Conservation (phyloP, 2,113 vertebrate species). For the Lasiurus borealis region DNA sequence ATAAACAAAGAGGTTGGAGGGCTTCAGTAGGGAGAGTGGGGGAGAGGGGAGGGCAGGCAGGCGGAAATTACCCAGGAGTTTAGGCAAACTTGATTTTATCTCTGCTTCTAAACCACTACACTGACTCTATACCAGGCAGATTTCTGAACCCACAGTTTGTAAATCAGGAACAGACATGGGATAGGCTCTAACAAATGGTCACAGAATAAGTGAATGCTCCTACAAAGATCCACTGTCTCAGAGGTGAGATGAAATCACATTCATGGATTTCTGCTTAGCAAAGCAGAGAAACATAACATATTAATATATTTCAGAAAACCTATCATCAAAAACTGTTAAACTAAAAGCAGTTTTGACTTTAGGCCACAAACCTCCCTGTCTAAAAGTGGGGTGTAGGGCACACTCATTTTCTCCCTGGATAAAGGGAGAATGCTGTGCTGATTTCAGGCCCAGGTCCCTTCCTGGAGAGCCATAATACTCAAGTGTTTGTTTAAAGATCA, state of each 20-base stretch:
- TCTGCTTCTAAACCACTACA: not conserved
- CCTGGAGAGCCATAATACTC: slow-evolving; percentile 10
- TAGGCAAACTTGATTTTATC: not conserved
- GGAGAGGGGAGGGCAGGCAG: not conserved
- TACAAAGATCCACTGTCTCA: not conserved
- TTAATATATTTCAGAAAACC: slow-evolving; percentile 9
- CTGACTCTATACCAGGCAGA: not conserved
- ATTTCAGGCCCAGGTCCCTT: not conserved
- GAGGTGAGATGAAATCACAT: not conserved
- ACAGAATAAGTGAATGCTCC: not conserved
- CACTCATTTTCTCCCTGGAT: not conserved
- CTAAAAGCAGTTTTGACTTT: not conserved
- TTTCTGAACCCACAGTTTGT: not conserved
- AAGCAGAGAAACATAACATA: not conserved
- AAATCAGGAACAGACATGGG: slow-evolving; percentile 55
- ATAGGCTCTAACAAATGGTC: not conserved
- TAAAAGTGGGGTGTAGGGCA: rapidly evolving
- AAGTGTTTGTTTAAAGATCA: slow-evolving; percentile 78
- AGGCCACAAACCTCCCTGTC: not conserved
- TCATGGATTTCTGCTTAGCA: not conserved
- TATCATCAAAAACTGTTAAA: not conserved
- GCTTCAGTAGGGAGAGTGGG: not conserved
- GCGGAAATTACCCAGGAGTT: not conserved
- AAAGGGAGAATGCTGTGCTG: not conserved
- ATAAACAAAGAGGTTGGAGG: not conserved